Base-by-base conservation (phyloP, 2,888 invertebrate genomes). In the Pemphredon lugubris region DNA sequence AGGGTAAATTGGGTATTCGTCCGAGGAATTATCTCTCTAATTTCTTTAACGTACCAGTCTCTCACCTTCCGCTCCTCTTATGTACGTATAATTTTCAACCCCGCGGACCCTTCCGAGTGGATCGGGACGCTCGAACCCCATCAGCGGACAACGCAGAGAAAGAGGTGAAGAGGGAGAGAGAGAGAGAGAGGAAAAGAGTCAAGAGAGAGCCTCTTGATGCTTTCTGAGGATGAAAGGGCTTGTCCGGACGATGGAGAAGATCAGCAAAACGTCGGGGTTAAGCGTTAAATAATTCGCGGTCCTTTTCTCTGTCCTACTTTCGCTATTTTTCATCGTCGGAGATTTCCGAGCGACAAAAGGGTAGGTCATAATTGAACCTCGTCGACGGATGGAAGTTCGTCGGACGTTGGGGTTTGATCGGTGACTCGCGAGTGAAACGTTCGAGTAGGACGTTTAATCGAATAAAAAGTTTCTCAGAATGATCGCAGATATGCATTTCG, bases 11-110 rank as follows among this genome's bases (percentile, higher is more conserved):
- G 87, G 88, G 87, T 88, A 88, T 89, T 88, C 88, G 88, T 88
- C 87, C 87, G 83, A 88, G 87, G 87, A 89, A 89, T 89, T 89
- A 89, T 89, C 88, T 85, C 89, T 89, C 88, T 89, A 89, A 89
- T 92, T 82, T 95, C 92, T 23, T 98, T 98, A 90, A 97, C 81
- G 79, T 77, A 71, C 74, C 74, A 59, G 81, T 81, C 80, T 75
- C 75, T 74, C 81, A 74, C 74, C 81, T 81, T 80, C 68, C 65
- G 58, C 55, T 65, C 58, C 81, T 71, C 81, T 81, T 81, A 81
- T 81, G 79, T 81, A 71, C 64, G 64, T 72, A 71, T 70, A 79
- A 75, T 81, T 81, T 79, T 57, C 75, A 78, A 68, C 79, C 66
- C 61, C 72, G 71, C 70, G 61, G 14, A 37, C 57, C 5, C 54